Conservation (phyloP, 2,888 invertebrate species). For the Galerucella nymphaeae region DNA sequence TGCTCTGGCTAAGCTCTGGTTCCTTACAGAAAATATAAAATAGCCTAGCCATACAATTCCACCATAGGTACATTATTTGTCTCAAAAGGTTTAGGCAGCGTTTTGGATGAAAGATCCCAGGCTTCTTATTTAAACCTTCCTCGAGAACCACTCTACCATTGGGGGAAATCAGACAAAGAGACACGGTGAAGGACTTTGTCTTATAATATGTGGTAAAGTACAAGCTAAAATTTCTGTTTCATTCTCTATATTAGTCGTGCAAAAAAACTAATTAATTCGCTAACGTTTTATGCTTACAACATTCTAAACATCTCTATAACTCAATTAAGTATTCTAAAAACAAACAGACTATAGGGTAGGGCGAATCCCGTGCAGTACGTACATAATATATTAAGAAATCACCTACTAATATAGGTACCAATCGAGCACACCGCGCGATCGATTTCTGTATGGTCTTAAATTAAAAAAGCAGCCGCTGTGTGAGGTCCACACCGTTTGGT, state of each 20-base stretch:
- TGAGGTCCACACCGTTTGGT: slow-evolving; percentile 49
- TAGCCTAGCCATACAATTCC: too few relatives aligned
- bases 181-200: too few relatives aligned
- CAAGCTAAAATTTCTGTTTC: background rate
- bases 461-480: slow-evolving; percentile 52
- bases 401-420: slow-evolving; percentile 43
- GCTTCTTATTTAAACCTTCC: too few relatives aligned
- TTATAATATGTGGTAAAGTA: too few relatives aligned
- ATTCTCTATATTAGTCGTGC: background rate
- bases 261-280: background rate
- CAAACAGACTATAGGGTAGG: slow-evolving; percentile 30
- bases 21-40: too few relatives aligned
- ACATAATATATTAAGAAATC: slow-evolving; percentile 48
- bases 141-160: too few relatives aligned
- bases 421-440: slow-evolving; percentile 13
- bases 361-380: background rate
- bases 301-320: slow-evolving; percentile 16
- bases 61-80: too few relatives aligned
- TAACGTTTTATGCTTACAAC: background rate
- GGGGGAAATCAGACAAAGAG: too few relatives aligned
- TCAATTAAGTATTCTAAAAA: slow-evolving; percentile 24
- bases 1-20: too few relatives aligned
- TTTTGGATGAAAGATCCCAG: too few relatives aligned
- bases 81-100: too few relatives aligned
- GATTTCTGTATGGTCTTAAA: slow-evolving; percentile 46